phyloP scores from a whole-genome alignment of 2,113 vertebrate species.

The Podiceps cristatus region DNA sequence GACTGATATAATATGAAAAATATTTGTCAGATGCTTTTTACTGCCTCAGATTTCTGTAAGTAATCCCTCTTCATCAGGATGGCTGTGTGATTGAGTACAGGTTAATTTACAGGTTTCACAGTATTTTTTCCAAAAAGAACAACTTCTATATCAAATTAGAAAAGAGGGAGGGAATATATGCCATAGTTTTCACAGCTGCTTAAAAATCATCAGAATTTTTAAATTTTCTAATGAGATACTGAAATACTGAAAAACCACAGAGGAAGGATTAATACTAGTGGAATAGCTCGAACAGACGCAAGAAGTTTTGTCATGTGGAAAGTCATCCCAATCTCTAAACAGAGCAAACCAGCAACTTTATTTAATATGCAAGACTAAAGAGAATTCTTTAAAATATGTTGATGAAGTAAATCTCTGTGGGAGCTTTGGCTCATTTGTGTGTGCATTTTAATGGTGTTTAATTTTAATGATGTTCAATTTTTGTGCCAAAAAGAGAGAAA shows the following conservation, averaged over 20 bases:
- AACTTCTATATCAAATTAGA: not conserved
- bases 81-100: not conserved
- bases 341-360: not conserved
- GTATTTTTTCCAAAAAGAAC: not conserved
- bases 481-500: not conserved
- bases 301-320: not conserved
- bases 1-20: not conserved
- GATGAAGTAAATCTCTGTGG: not conserved
- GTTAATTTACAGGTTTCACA: not conserved
- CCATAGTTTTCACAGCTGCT: not conserved
- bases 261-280: not conserved
- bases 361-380: not conserved
- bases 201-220: not conserved
- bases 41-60: not conserved
- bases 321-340: not conserved
- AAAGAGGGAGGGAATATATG: not conserved
- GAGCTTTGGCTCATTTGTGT: not conserved
- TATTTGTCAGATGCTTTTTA: not conserved
- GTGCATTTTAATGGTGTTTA: not conserved
- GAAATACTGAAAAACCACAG: not conserved
- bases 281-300: not conserved
- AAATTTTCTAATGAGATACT: not conserved
- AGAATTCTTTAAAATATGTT: not conserved
- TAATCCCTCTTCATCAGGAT: not conserved
- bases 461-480: not conserved